Conservation (phyloP, 2,113 vertebrate species). For the Chlorocebus sabaeus region DNA sequence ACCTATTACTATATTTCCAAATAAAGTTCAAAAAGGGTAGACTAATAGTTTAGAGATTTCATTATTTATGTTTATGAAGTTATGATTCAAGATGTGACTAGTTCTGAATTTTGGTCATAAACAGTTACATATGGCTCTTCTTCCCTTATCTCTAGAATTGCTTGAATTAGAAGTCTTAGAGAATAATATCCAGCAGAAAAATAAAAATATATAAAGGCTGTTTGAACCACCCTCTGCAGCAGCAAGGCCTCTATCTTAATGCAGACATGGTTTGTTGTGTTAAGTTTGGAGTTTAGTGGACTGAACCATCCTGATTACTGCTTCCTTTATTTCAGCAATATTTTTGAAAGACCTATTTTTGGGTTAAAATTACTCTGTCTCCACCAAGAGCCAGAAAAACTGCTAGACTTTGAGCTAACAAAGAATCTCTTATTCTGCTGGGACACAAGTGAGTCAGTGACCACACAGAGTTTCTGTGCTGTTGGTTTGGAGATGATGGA, state of each 20-base stretch:
- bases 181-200: neutral
- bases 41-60: neutral
- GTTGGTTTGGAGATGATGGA: neutral
- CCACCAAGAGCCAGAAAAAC: slow-evolving; percentile 47
- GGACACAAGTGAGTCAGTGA: neutral
- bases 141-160: neutral
- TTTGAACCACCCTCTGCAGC: neutral
- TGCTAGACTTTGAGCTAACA: slow-evolving; percentile 39
- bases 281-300: neutral
- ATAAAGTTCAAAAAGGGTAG: neutral
- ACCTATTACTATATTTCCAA: neutral
- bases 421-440: slow-evolving; percentile 52
- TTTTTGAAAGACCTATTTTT: slow-evolving; percentile 31
- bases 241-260: neutral
- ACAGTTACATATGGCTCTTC: neutral
- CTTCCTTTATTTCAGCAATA: slow-evolving; percentile 31
- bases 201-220: neutral
- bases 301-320: neutral
- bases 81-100: neutral
- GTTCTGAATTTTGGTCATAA: slow-evolving; percentile 23
- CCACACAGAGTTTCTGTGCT: slow-evolving; percentile 18
- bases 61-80: neutral
- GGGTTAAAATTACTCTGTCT: slow-evolving; percentile 44
- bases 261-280: neutral
- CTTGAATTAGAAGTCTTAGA: neutral